A percentile compares a stretch with the other conserved stretches of the same genome.
Evolutionary conservation across 2,113 vertebrate genomes (phyloP).

Genomic region (Riparia riparia): DNA sequence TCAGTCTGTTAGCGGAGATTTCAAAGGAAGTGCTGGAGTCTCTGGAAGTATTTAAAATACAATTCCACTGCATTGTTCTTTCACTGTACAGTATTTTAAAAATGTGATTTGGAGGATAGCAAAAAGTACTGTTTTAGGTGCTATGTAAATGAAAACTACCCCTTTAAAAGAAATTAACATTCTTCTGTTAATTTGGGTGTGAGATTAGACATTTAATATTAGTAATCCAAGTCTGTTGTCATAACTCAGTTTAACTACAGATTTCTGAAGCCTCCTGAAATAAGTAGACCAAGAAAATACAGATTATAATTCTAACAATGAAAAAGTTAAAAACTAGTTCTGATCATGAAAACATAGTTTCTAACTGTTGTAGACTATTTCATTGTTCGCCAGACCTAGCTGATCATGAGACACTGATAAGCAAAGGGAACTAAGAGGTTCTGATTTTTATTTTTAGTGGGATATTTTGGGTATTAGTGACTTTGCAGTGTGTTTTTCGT

Average conservation of each 20-base stretch:
- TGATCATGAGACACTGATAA: conserved; percentile 18
- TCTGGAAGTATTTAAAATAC: neutral
- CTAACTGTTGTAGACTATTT: neutral
- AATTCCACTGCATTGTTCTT: neutral
- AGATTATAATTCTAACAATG: neutral
- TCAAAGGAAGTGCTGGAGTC: neutral
- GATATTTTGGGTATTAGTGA: conserved; percentile 37
- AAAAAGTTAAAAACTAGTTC: neutral
- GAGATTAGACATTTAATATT: neutral
- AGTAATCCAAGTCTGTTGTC: neutral
- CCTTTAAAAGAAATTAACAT: neutral
- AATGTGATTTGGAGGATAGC: neutral
- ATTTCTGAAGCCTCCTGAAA: neutral
- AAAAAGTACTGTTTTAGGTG: neutral
- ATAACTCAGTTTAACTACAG: neutral
- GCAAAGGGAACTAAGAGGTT: conserved; percentile 47
- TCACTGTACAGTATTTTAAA: neutral
- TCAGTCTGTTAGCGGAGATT: neutral
- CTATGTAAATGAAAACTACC: neutral
- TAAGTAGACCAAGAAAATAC: neutral
- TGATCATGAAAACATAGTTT: neutral
- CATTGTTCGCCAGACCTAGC: neutral
- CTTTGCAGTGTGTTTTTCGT: conserved; percentile 8
- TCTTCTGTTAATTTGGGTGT: neutral
- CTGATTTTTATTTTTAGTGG: conserved; percentile 62